Evolutionary conservation across 2,888 invertebrate species (phyloP).

Genomic region (Elmis aenea): DNA sequence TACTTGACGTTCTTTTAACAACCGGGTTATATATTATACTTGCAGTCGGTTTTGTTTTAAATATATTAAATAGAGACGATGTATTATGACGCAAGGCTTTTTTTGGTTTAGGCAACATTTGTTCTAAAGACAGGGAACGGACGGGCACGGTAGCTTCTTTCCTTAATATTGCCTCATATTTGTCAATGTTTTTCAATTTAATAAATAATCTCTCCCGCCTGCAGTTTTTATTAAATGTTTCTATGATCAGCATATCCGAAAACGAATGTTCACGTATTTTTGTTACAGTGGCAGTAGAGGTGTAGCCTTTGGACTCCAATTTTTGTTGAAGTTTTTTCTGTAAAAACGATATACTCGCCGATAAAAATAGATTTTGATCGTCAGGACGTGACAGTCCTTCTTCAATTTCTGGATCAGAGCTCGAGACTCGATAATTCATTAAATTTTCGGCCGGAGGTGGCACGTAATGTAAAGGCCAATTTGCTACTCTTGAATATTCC

Average conservation of each 20-base stretch:
- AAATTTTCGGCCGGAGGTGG: slow-evolving; percentile 12
- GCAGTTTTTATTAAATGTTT: slow-evolving; percentile 18
- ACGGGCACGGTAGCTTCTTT: slow-evolving; percentile 23
- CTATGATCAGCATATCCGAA: slow-evolving; percentile 27
- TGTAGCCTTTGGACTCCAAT: slow-evolving; percentile 3
- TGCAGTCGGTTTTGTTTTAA: too few relatives aligned
- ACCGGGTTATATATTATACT: too few relatives aligned
- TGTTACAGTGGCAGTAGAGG: background rate
- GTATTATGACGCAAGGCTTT: too few relatives aligned
- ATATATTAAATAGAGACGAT: too few relatives aligned
- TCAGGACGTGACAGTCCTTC: slow-evolving; percentile 22
- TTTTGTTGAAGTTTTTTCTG: slow-evolving; percentile 24
- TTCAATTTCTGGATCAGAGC: slow-evolving; percentile 18
- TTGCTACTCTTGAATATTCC: too few relatives aligned
- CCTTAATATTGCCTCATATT: slow-evolving; percentile 22
- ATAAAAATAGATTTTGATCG: slow-evolving; percentile 22
- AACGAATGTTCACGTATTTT: slow-evolving; percentile 1
- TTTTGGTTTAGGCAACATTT: slow-evolving; percentile 24
- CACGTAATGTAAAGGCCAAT: slow-evolving; percentile 7
- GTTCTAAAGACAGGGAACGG: slow-evolving; percentile 19
- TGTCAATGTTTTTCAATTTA: slow-evolving; percentile 24
- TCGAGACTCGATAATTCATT: slow-evolving; percentile 8
- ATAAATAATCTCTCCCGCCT: slow-evolving; percentile 21
- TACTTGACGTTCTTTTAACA: too few relatives aligned
- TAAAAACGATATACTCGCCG: slow-evolving; percentile 29